Base-by-base conservation (phyloP, 2,113 vertebrate species). In the Alethe castanea region DNA sequence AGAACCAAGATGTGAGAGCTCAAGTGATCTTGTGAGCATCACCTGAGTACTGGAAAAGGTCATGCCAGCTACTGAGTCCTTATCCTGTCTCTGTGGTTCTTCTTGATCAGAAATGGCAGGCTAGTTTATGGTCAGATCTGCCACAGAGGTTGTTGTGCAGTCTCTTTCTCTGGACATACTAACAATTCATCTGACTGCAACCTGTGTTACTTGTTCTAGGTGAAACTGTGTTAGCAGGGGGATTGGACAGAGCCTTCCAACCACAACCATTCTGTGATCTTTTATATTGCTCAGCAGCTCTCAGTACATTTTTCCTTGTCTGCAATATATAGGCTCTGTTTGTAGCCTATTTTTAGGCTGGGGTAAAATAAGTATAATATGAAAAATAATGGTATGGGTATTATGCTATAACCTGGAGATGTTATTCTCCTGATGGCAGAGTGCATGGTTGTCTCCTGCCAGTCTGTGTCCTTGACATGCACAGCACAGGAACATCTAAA, bases 111-210 rank as follows among this genome's bases (percentile, higher is more conserved):
- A 84, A 85, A 36, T 61, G 14, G 16, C 31, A 66, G 16, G 14
- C 23, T 66, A 25, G 12, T 62, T 82, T 66, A 44, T 25, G 22
- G 33, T 33, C 57, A 71, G 35, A 79, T 79, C 47, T 54, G 20
- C n/a, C 61, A 42, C n/a, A 61, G 40, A 23, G 6, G 12, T 28
- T 36, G 25, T 62, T 36, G 25, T 62, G 62, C 31, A 83, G 12
- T 28, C 35, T 61, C 48, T 29, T 74, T 44, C 20, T 70, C 31
- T 77, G 31, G 42, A 36, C 9, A 2, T 28, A 48, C 8, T 56
- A 54, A 42, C 42, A 70, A 48, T 24, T 56, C 0, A 0, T 70
- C 56, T 69, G 35, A 35, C 33, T 70, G 42, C 0, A 0, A 44
- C 19, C 53, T 48, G 8, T 48, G 40, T 14, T 48, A 9, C 26